Evolutionary conservation across 2,797 vertebrate genomes (phyloP).

Genomic region (Acipenser oxyrinchus): DNA sequence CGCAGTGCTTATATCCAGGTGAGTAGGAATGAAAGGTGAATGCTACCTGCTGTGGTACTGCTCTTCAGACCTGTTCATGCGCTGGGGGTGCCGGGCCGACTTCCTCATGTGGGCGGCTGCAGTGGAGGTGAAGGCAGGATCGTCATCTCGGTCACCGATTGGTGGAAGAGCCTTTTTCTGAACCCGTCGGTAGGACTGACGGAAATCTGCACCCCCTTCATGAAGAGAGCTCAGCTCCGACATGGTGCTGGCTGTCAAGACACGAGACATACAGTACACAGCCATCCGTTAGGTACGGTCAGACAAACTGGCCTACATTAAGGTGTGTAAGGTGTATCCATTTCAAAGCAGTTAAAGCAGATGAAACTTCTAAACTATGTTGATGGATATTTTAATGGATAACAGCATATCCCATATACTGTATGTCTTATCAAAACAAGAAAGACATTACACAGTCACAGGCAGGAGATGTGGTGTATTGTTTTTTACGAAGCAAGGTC

Average conservation of each 20-base stretch:
- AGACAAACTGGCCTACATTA: not conserved
- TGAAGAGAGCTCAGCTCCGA: constrained; percentile 93
- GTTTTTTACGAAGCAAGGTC: too few relatives aligned
- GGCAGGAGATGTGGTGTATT: too few relatives aligned
- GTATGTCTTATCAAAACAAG: too few relatives aligned
- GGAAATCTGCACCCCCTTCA: constrained; percentile 68
- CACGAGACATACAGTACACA: constrained; percentile 11
- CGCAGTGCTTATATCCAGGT: too few relatives aligned
- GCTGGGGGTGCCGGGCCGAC: constrained; percentile 33
- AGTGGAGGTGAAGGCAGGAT: constrained; percentile 36
- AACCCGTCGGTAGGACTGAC: constrained; percentile 74
- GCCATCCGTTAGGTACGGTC: not conserved
- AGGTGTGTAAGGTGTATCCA: not conserved
- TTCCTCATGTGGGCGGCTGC: constrained; percentile 31
- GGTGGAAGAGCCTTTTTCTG: constrained; percentile 76
- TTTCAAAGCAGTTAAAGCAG: not conserved
- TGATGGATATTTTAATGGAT: too few relatives aligned
- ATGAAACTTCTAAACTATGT: too few relatives aligned
- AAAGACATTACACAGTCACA: too few relatives aligned
- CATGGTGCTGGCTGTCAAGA: constrained; percentile 67
- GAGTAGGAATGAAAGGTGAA: too few relatives aligned
- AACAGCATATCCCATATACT: too few relatives aligned
- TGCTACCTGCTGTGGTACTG: constrained; percentile 52
- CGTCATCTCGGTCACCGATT: constrained; percentile 64
- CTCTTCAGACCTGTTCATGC: constrained; percentile 44